Base-by-base conservation (phyloP, 2,888 invertebrate genomes). In the Linhomoeus sp. region DNA sequence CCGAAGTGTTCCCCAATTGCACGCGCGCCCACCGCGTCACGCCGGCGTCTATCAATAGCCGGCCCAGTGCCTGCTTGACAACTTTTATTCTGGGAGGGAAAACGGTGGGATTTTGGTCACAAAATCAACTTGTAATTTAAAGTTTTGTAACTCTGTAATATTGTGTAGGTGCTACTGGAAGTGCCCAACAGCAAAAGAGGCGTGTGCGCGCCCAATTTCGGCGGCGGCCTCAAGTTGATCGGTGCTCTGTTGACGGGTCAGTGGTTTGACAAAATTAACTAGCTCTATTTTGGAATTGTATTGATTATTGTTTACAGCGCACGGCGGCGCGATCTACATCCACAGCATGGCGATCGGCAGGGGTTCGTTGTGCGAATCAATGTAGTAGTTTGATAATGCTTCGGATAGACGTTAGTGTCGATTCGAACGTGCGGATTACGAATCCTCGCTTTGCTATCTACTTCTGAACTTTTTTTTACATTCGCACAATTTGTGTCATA, bases 31-130 rank as follows among this genome's bases (percentile, higher is more conserved):
- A 81, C 68, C 74, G 87, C 50, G 85, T 92, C 24, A 90, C 92
- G 0, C 90, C 92, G 0, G 85, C 88, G 0, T 88, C 92, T 68
- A 88, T 92, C 1, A 92, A 88, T 55, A 88, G 88, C 22, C 75
- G 94, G 1, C 94, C 94, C 0, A 90, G 92, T 0, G 84, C 90
- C 1, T 97, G 94, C 65, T 73, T 97, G 45, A 94, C 92, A 42
- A 90, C 90, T 69, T 97, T 97, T 68, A 71, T 97, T n/a, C 73
- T 92, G 1, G 85, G 83, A 61, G 92, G 92, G 14, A 59, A 57
- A 44, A 53, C 49, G 46, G 62, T 63, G 33, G 51, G 61, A 53
- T 52, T 63, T 29, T 62, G 63, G n/a, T n/a, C n/a, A n/a, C n/a
- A n/a, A n/a, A n/a, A n/a, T n/a, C n/a, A n/a, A n/a, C n/a, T n/a